Evolutionary conservation across 1,140 invertebrate genomes (phyloP).

Genomic region (Sarcophaga peregrina): DNA sequence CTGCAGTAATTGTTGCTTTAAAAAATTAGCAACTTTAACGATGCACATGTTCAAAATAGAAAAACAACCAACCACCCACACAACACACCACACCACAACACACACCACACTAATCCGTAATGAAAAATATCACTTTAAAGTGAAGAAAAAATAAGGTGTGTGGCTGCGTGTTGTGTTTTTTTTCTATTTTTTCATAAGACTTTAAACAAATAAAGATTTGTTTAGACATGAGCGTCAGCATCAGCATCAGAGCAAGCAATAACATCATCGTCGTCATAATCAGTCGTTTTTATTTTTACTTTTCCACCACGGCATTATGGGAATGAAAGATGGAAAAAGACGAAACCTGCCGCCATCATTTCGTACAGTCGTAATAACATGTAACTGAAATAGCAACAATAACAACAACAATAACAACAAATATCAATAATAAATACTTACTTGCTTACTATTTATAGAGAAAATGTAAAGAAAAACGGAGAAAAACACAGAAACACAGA

Average conservation of each 20-base stretch:
- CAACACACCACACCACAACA: neutral
- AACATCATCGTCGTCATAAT: neutral
- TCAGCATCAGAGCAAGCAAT: no score
- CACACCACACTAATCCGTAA: constrained; percentile 13
- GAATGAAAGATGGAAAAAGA: neutral
- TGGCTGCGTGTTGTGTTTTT: no score
- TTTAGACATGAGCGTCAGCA: no score
- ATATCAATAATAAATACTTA: neutral
- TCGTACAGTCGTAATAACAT: no score
- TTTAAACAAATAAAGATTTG: no score
- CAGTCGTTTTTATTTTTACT: neutral
- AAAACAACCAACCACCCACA: neutral
- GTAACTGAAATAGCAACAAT: neutral
- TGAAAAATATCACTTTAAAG: neutral
- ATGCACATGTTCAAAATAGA: neutral
- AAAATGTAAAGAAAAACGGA: neutral
- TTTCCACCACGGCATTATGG: no score
- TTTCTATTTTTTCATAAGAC: no score
- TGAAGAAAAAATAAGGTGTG: no score
- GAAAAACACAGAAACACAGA: no score
- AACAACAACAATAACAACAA: neutral
- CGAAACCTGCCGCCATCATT: neutral
- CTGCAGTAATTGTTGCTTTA: neutral
- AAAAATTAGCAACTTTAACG: neutral
- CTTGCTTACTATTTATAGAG: neutral